These are phyloP conservation scores for Tethya wilhelma DNA, from an alignment of 37 sponge, comb jelly and placozoan genomes.

Conservation along the genomic window DNA sequence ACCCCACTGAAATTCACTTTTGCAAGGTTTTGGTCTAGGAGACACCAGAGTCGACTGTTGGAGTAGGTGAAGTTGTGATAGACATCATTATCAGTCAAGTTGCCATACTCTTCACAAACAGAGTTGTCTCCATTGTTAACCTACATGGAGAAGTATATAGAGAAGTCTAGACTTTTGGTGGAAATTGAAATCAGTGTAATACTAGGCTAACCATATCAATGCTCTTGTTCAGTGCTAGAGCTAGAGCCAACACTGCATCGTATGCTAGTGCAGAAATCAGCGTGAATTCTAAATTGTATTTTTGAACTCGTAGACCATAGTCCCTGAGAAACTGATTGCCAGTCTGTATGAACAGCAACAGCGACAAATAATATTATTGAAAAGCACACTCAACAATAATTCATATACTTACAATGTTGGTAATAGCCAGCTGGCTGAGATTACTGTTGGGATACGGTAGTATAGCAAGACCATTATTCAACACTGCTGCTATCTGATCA, in stretches of 20 bases:
- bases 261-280: not conserved
- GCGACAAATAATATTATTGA: not conserved
- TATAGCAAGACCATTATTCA: not conserved
- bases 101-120: no score
- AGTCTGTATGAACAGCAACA: not conserved
- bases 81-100: no score
- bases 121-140: no score
- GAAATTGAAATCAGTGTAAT: no score
- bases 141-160: no score
- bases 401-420: no score
- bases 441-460: no score
- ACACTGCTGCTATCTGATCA: not conserved
- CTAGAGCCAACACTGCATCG: not conserved
- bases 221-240: not conserved
- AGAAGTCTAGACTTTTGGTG: no score
- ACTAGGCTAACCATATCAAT: not conserved
- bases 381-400: no score
- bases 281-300: not conserved
- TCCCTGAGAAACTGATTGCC: not conserved
- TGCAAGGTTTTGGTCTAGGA: not conserved
- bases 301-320: not conserved
- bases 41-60: not conserved
- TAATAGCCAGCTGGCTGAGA: not conserved
- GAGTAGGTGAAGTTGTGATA: conserved; percentile 4
- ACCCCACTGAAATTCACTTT: not conserved